Evolutionary conservation across 1,140 invertebrate genomes (phyloP).

Genomic region (Acromyrmex echinatior): DNA sequence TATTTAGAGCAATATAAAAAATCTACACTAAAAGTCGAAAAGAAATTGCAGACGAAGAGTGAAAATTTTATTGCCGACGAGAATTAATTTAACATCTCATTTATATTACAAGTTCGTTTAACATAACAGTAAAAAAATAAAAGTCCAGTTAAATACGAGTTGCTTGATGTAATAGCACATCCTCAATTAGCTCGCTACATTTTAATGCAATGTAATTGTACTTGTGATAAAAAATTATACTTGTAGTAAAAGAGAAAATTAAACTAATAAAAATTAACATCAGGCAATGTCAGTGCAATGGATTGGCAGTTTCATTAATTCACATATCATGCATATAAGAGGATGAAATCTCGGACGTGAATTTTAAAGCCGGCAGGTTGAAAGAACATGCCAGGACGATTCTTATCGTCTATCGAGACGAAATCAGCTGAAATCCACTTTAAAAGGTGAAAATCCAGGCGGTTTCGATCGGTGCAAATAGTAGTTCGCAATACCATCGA

Average conservation of each 20-base stretch:
- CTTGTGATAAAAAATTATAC: background rate
- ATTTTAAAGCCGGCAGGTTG: background rate
- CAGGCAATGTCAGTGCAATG: background rate
- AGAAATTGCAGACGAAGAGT: too few species aligned
- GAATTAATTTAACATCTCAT: conserved; percentile 17
- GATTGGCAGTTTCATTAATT: background rate
- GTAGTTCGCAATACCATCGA: background rate
- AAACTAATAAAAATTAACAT: background rate
- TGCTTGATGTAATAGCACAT: background rate
- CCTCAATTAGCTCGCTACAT: background rate
- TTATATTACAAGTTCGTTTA: background rate
- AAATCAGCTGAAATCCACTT: conserved; percentile 19
- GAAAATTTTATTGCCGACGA: too few species aligned
- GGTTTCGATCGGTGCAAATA: conserved; percentile 14
- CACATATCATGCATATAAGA: background rate
- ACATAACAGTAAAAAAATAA: background rate
- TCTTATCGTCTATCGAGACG: conserved; percentile 11
- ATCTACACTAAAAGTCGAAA: too few species aligned
- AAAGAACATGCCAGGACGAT: background rate
- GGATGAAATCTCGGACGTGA: conserved; percentile 14
- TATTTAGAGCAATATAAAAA: too few species aligned
- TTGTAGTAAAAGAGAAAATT: background rate
- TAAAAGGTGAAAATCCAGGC: background rate
- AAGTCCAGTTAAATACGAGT: background rate
- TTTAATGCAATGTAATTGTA: background rate